Evolutionary conservation across 2,113 vertebrate genomes (phyloP), one percentile per base, ranked within the genome.

Genomic region (Pollachius pollachius): DNA sequence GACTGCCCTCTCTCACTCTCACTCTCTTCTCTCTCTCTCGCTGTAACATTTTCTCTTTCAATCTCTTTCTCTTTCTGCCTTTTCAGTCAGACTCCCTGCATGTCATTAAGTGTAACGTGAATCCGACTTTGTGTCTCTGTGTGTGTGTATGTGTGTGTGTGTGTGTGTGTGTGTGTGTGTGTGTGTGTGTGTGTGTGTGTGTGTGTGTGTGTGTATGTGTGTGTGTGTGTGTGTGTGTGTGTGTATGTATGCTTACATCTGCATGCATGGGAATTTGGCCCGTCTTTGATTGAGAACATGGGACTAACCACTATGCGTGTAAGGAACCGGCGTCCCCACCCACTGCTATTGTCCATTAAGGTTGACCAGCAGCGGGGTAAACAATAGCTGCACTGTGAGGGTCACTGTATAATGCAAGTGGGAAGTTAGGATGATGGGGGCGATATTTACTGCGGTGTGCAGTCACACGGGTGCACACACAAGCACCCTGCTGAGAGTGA

Each of bases 331-430:
- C 78, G 78, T 81, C 77, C 77, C 79, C 83, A 74, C 88, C 86
- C 88, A 88, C 85, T 73, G 76, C 79, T 74, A 85, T 87, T 89
- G 84, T 88, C 80, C 81, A 87, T 88, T 88, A 82, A 77, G 75
- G 65, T 64, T 82, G 87, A 81, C 84, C 76, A 85, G 81, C 84
- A 72, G 78, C 41, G 79, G 79, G 74, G 56, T 52, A 79, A 80
- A 90, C 87, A 89, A 88, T 85, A 71, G 68, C 63, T 64, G 84
- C 78, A 73, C 82, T 90, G 86, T 89, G 72, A 70, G 83, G 72
- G 74, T 30, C 48, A 78, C 71, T 77, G 75, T 68, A 76, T 76
- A 75, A 74, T 76, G 70, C 15, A 16, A 17, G 65, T 69, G 71
- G 78, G 76, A 70, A 77, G 81, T 77, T 73, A 81, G 82, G 80